phyloP scores from a whole-genome alignment of 2,888 invertebrate genomes.

The Dilophus febrilis region DNA sequence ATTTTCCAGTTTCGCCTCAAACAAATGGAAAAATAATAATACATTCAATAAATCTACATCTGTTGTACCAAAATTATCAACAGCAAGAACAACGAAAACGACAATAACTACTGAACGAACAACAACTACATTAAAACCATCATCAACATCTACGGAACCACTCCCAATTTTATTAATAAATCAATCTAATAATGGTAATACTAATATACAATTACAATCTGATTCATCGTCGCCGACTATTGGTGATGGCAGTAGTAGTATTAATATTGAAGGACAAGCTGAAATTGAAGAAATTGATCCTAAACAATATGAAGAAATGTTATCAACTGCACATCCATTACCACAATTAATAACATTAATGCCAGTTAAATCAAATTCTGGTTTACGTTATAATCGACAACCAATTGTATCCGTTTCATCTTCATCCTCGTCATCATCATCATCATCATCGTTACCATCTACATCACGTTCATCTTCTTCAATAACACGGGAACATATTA shows the following conservation, averaged over 20 bases:
- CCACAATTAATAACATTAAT: conserved; percentile 44
- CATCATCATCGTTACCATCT: no score
- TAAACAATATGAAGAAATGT: conserved; percentile 28
- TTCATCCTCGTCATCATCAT: no score
- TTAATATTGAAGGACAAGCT: conserved; percentile 26
- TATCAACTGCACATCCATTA: conserved; percentile 10
- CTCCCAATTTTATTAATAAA: conserved; percentile 19
- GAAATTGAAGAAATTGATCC: conserved; percentile 31
- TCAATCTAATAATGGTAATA: conserved; percentile 16
- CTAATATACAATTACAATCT: conserved; percentile 5
- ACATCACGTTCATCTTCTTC: no score
- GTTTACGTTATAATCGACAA: conserved; percentile 47
- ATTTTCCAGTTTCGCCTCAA: conserved; percentile 19
- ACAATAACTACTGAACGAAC: neutral
- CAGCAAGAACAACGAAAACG: neutral
- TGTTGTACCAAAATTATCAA: neutral
- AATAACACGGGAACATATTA: no score
- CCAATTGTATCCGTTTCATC: neutral
- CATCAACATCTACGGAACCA: conserved; percentile 7
- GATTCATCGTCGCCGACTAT: conserved; percentile 7
- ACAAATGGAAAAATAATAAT: conserved; percentile 20
- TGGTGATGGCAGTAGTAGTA: conserved; percentile 7
- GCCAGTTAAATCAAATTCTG: conserved; percentile 65
- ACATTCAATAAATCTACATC: conserved; percentile 6
- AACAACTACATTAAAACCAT: conserved; percentile 2